These are phyloP conservation scores for Mallateleia sp. DNA, from an alignment of 2,888 invertebrate genomes.

Conservation along the genomic window DNA sequence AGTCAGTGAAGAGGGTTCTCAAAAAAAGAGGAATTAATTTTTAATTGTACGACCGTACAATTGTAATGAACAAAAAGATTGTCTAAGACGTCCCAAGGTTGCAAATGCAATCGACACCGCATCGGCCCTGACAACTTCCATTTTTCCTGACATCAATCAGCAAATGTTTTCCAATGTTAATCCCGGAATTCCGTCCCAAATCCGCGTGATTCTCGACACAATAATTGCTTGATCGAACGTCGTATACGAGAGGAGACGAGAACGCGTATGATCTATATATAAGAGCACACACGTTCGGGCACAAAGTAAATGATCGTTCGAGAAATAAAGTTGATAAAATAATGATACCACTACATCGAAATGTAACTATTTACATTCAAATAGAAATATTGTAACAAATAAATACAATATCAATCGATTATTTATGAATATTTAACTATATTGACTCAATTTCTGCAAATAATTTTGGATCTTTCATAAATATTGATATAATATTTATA, in stretches of 20 bases:
- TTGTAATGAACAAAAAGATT: slow-evolving; percentile 48
- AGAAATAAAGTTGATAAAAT: slow-evolving; percentile 19
- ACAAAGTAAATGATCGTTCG: slow-evolving; percentile 22
- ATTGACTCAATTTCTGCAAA: no score
- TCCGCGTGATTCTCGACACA: slow-evolving; percentile 34
- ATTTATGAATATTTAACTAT: no score
- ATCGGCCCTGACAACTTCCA: slow-evolving; percentile 59
- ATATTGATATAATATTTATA: no score
- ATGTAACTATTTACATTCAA: no score
- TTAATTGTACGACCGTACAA: slow-evolving; percentile 44
- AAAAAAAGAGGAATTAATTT: slow-evolving; percentile 34
- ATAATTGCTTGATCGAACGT: slow-evolving; percentile 25
- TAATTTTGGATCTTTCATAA: no score
- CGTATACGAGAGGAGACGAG: neutral
- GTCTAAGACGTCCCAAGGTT: slow-evolving; percentile 57
- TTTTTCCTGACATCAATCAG: slow-evolving; percentile 54
- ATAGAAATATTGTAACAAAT: no score
- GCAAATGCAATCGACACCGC: slow-evolving; percentile 54
- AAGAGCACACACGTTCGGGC: neutral
- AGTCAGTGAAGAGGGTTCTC: no score
- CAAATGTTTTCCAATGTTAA: slow-evolving; percentile 51
- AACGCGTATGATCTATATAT: slow-evolving; percentile 10
- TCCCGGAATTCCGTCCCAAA: slow-evolving; percentile 48
- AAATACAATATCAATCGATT: no score
- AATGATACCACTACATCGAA: no score